These are phyloP conservation scores for Cryptus armator DNA, from an alignment of 2,888 invertebrate species.

Conservation along the genomic window DNA sequence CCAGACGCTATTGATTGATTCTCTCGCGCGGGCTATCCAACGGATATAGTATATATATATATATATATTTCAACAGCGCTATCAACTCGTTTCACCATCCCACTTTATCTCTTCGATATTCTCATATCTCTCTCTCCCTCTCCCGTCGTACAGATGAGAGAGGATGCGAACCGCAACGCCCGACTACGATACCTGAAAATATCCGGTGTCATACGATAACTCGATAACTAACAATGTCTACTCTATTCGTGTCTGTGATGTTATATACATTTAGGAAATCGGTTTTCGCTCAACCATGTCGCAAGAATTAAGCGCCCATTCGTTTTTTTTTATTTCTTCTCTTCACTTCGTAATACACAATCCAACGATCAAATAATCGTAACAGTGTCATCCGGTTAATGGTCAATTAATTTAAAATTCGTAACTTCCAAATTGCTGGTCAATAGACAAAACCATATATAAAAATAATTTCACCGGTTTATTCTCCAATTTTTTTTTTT, in stretches of 20 bases:
- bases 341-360: neutral
- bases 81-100: constrained; percentile 1
- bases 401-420: neutral
- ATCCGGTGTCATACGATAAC: constrained; percentile 52
- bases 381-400: neutral
- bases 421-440: neutral
- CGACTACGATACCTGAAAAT: constrained; percentile 33
- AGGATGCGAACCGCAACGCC: neutral
- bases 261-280: constrained; percentile 10
- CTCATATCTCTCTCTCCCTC: constrained; percentile 18
- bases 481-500: no score
- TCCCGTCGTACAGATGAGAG: constrained; percentile 32
- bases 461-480: neutral
- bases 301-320: constrained; percentile 4
- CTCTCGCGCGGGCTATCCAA: constrained; percentile 6
- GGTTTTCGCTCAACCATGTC: constrained; percentile 45
- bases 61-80: neutral
- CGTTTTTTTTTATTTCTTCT: constrained; percentile 4
- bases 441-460: neutral
- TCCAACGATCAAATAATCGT: neutral
- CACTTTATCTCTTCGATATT: constrained; percentile 21
- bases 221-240: constrained; percentile 40
- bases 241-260: neutral
- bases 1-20: constrained; percentile 45
- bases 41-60: neutral